Evolutionary conservation across 2,888 invertebrate genomes (phyloP).

Genomic region (Leptinotarsa tumamoca): DNA sequence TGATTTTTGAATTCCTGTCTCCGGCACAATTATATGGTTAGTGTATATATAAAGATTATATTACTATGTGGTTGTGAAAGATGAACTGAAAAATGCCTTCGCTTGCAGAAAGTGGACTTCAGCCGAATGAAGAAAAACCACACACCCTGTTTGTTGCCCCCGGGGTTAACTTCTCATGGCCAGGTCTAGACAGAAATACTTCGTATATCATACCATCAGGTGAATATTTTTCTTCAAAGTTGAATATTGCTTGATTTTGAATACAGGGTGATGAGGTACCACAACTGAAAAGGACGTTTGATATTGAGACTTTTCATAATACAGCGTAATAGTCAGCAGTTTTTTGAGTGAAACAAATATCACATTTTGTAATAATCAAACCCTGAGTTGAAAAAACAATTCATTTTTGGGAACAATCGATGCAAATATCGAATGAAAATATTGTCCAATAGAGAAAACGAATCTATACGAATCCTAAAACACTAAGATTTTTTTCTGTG

Average conservation of each 20-base stretch:
- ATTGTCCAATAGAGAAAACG: too few species aligned
- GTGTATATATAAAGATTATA: too few species aligned
- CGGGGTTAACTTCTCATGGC: constrained; percentile 61
- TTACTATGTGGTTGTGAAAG: not conserved
- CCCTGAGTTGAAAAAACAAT: too few species aligned
- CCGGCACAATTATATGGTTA: not conserved
- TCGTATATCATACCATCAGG: constrained; percentile 65
- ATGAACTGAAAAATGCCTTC: constrained; percentile 51
- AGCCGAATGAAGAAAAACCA: constrained; percentile 63
- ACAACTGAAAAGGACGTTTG: too few species aligned
- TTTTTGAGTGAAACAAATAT: too few species aligned
- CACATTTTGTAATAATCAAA: too few species aligned
- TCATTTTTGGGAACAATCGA: too few species aligned
- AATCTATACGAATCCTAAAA: too few species aligned
- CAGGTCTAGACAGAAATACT: constrained; percentile 59
- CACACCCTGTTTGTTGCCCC: constrained; percentile 62
- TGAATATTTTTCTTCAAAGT: constrained; percentile 45
- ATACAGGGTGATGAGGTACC: not conserved
- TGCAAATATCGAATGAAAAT: too few species aligned
- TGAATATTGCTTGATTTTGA: not conserved
- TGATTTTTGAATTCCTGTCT: constrained; percentile 7
- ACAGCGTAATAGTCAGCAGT: too few species aligned
- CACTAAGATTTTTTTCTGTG: too few species aligned
- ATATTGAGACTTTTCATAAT: too few species aligned
- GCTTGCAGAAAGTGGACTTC: constrained; percentile 58